Conservation (phyloP, 2,888 invertebrate species). For the Amphipyra tragopoginis region DNA sequence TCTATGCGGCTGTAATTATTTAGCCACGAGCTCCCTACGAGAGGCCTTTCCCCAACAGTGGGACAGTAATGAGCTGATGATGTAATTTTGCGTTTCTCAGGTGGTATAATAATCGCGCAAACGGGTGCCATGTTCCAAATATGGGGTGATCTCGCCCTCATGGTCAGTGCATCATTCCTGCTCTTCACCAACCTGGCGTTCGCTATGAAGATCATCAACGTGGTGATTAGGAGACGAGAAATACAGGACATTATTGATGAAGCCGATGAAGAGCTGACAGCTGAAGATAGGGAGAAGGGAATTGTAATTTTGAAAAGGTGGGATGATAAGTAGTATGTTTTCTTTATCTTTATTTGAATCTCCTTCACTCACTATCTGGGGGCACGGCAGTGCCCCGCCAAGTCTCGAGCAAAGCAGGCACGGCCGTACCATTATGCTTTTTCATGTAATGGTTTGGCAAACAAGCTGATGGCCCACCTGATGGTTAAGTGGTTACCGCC, state of each 20-base stretch:
- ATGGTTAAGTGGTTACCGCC: too few relatives aligned
- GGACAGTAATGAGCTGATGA: too few relatives aligned
- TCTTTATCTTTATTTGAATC: neutral
- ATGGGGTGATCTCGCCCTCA: conserved; percentile 77
- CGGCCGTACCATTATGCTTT: too few relatives aligned
- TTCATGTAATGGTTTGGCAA: too few relatives aligned
- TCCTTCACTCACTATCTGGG: too few relatives aligned
- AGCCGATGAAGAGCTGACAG: conserved; percentile 61
- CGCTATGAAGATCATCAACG: conserved; percentile 70
- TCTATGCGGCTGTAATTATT: too few relatives aligned
- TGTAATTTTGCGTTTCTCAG: conserved; percentile 56
- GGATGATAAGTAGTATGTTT: neutral
- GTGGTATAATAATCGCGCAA: conserved; percentile 77
- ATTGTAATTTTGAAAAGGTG: conserved; percentile 69
- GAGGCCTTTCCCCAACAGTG: too few relatives aligned
- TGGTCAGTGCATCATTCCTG: conserved; percentile 77
- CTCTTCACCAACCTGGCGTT: conserved; percentile 77
- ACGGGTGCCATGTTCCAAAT: conserved; percentile 76
- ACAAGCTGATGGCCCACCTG: too few relatives aligned
- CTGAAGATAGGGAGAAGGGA: conserved; percentile 60
- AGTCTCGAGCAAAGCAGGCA: too few relatives aligned
- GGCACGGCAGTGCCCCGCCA: too few relatives aligned
- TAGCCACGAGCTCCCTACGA: too few relatives aligned
- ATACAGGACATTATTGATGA: conserved; percentile 69
- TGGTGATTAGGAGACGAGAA: conserved; percentile 59